Base-by-base conservation (phyloP, 1,140 invertebrate genomes). In the Phocides pigmalion region DNA sequence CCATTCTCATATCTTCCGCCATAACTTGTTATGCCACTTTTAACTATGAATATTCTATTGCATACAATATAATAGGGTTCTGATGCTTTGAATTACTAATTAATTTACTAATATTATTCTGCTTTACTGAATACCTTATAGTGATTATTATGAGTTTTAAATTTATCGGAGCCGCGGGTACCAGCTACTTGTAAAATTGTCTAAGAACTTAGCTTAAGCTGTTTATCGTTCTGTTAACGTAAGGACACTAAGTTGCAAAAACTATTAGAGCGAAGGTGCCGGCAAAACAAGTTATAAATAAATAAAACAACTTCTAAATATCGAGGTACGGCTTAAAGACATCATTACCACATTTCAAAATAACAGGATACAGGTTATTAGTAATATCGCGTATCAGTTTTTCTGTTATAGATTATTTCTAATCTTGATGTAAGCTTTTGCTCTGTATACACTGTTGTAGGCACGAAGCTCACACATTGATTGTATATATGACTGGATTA, bases 261-360 rank as follows among this genome's bases (percentile, higher is more conserved):
- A 35, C 28, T 51, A 35, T 12, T n/a, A 11, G 32, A 53, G 32
- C 16, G 32, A 35, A 53, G 50, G 17, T 5, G 32, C 50, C 50
- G 16, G 50, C n/a, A 53, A 51, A 53, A 53, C 50, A 32, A 53
- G 50, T 53, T 53, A 37, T 32, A 32, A 11, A 12, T 39, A 8
- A 39, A 5, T 39, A 16, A 37, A 53, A 32, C 17, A n/a, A 20
- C 50, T 39, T 39, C 17, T 53, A 53, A 53, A 51, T 53, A 37
- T 9, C 32, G 17, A 32, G 50, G 16, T 39, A 20, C 49, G 9
- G 11, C 32, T 37, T 20, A 51, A 37, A 51, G 9, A 51, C 32
- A 51, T 37, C 25, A 50, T 51, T 51, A 50, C 25, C 3, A 51
- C 49, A 37, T 51, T 51, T 51, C 28, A 37, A 51, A 51, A 51